Percentiles rank a stretch among this genome's conserved stretches.
phyloP scores from a whole-genome alignment of 2,113 vertebrate genomes.

The Takifugu flavidus region DNA sequence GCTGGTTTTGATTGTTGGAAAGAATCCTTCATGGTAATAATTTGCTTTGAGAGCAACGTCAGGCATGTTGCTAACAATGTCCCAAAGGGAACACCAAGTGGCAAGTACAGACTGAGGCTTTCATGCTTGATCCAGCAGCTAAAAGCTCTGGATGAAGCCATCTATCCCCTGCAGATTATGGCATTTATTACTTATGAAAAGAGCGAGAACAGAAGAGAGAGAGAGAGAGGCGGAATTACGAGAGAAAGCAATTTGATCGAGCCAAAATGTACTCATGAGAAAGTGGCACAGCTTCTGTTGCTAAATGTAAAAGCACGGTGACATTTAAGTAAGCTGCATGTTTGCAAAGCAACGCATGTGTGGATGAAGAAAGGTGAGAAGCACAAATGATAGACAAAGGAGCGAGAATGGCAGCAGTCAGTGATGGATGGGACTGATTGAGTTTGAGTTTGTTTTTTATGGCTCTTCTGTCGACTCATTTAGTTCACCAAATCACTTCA shows the following conservation, averaged over 20 bases:
- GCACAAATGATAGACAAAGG: background rate
- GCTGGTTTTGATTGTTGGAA: constrained; percentile 11
- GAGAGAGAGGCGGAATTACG: background rate
- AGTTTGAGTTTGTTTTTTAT: constrained; percentile 25
- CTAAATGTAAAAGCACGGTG: constrained; percentile 11
- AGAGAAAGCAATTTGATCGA: constrained; percentile 7
- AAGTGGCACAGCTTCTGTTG: constrained; percentile 3
- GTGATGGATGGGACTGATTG: constrained; percentile 17
- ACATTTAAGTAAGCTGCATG: constrained; percentile 1
- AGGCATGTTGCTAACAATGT: constrained; percentile 27
- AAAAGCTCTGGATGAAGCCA: constrained; percentile 51
- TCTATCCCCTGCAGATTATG: constrained; percentile 49
- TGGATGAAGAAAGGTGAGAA: background rate
- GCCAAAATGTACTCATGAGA: constrained; percentile 11
- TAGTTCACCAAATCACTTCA: constrained; percentile 14
- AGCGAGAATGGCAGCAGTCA: background rate
- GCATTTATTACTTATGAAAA: constrained; percentile 58
- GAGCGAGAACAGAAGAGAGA: constrained; percentile 21
- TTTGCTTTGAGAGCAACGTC: constrained; percentile 33
- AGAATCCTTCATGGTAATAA: constrained; percentile 15
- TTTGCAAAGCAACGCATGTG: background rate
- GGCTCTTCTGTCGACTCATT: constrained; percentile 24
- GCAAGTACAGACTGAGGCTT: constrained; percentile 31
- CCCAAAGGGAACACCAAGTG: constrained; percentile 37
- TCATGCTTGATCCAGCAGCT: constrained; percentile 49